phyloP scores from a whole-genome alignment of 2,888 invertebrate genomes.

The Drosophila lutescens region DNA sequence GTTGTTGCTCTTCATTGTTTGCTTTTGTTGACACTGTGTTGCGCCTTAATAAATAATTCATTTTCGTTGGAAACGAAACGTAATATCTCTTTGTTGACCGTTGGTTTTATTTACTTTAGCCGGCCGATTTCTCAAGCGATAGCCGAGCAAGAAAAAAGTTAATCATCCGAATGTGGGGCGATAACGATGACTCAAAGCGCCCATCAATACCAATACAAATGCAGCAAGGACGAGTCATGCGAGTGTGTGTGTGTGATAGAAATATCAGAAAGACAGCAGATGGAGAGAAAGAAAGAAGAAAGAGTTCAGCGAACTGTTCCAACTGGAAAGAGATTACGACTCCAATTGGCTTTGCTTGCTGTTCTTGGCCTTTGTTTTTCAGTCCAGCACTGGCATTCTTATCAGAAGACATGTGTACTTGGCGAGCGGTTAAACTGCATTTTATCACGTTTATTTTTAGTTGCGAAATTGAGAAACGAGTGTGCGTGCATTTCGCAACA shows the following conservation, averaged over 20 bases:
- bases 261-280: conserved; percentile 10
- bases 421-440: conserved; percentile 62
- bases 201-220: background rate
- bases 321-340: conserved; percentile 29
- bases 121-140: conserved; percentile 60
- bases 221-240: conserved; percentile 31
- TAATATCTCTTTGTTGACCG: conserved; percentile 53
- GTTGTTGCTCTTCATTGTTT: conserved; percentile 4
- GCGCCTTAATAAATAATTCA: conserved; percentile 38
- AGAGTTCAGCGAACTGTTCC: conserved; percentile 69
- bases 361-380: conserved; percentile 23
- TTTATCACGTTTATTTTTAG: conserved; percentile 78
- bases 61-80: conserved; percentile 24
- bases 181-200: conserved; percentile 30
- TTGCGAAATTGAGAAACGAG: conserved; percentile 55
- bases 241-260: background rate
- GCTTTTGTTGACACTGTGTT: conserved; percentile 4
- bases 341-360: conserved; percentile 18
- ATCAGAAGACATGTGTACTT: conserved; percentile 36
- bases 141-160: conserved; percentile 22
- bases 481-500: conserved; percentile 31
- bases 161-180: conserved; percentile 23
- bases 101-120: conserved; percentile 16
- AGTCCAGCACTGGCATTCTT: conserved; percentile 5
- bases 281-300: background rate